A percentile compares a stretch with the other conserved stretches of the same genome.
Conservation (phyloP, 2,888 invertebrate genomes). For the Hoplodrina ambigua region DNA sequence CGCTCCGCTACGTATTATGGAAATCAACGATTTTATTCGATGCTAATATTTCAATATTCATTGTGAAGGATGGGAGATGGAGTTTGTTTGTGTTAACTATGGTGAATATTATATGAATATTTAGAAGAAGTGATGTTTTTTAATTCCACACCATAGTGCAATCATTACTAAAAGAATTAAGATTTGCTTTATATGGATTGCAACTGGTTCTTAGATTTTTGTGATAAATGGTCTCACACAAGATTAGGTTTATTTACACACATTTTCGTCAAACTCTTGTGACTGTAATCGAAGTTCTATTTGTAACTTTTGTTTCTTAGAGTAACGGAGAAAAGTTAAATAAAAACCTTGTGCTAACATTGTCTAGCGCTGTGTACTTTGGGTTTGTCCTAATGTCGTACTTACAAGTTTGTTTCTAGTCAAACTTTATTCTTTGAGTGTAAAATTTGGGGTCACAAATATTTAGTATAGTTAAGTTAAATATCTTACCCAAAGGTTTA, state of each 20-base stretch:
- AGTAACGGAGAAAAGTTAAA: conserved; percentile 10
- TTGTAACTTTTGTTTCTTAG: conserved; percentile 11
- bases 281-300: background rate
- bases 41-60: conserved; percentile 33
- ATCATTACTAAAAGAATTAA: too few species aligned
- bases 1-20: conserved; percentile 32
- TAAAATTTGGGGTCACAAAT: conserved; percentile 27
- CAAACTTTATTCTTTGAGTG: conserved; percentile 35
- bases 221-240: too few species aligned
- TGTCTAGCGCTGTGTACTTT: conserved; percentile 15
- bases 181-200: too few species aligned
- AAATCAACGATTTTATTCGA: conserved; percentile 43
- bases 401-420: conserved; percentile 36
- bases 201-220: too few species aligned
- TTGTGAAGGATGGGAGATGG: conserved; percentile 6
- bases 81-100: background rate
- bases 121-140: background rate
- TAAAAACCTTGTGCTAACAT: conserved; percentile 14
- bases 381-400: conserved; percentile 30
- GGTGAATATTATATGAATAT: conserved; percentile 4
- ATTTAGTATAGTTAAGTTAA: conserved; percentile 22
- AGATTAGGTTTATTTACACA: background rate
- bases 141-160: too few species aligned
- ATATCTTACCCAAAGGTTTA: background rate
- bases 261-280: background rate